Base-by-base conservation (phyloP, 2,888 invertebrate genomes). In the Nemapogon koenigi region DNA sequence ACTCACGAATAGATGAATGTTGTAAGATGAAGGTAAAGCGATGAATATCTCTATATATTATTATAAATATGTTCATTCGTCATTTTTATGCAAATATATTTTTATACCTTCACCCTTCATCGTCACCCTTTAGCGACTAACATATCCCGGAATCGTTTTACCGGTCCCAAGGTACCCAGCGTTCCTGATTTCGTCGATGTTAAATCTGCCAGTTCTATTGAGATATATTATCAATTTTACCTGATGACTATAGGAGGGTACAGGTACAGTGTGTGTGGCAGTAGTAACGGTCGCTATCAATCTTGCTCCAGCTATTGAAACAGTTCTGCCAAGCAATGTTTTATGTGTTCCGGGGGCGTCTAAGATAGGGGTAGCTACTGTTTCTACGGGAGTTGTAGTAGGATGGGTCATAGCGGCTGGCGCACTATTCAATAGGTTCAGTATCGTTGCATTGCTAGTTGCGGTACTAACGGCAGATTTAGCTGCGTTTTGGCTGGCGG, bases 371-470 rank as follows among this genome's bases (percentile, higher is more conserved):
- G 41, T 40, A 2, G 45, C 39, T 14, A 37, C 40, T 2, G 38
- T 27, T 30, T 43, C 42, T 1, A 39, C 41, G 41, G 58, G 51
- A 19, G 63, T 49, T 14, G 73, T 58, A 7, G 82, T 81, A 26
- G 81, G 75, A 51, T 83, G 87, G 2, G 86, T 86, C 84, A 84
- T 84, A 41, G 87, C 87, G 41, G 88, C 88, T 28, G 90, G 89
- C 16, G 88, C 87, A 55, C 89, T 90, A 61, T 91, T 91, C 42
- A 91, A 63, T 38, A 91, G 65, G 65, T 89, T 91, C 43, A 89
- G 79, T 53, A 90, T 90, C 7, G 90, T 88, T 2, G 90, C 85
- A 59, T 90, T 89, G 43, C 65, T 75, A 40, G 62, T 67, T 27
- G 81, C 69, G 16, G 82, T 72, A 45, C 73, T 82, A 16, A 73